phyloP scores from a whole-genome alignment of 2,888 invertebrate species.

The Coelinius sp. region DNA sequence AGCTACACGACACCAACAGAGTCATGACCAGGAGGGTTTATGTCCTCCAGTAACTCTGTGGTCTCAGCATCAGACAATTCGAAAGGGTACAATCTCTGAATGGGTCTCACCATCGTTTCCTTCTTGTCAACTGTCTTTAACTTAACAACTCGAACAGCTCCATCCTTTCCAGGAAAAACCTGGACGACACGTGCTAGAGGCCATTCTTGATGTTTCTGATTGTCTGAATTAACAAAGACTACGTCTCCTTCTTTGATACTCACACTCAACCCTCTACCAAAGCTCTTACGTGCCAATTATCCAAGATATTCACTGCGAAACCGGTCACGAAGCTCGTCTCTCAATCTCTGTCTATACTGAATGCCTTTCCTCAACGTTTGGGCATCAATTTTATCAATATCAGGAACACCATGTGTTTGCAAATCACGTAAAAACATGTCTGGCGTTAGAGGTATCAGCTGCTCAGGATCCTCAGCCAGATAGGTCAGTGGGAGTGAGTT shows the following conservation, averaged over 20 bases:
- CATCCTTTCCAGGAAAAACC: conserved; percentile 55
- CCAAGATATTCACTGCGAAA: conserved; percentile 45
- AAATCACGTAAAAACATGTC: conserved; percentile 38
- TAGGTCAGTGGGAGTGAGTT: conserved; percentile 39
- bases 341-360: conserved; percentile 23
- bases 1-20: too few relatives aligned
- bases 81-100: conserved; percentile 47
- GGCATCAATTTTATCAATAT: too few relatives aligned
- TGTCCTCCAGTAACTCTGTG: not conserved
- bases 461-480: conserved; percentile 35
- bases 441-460: conserved; percentile 21
- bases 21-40: too few relatives aligned
- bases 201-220: conserved; percentile 56
- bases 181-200: conserved; percentile 49
- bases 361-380: conserved; percentile 5
- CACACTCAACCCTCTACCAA: conserved; percentile 36
- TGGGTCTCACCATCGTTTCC: conserved; percentile 32
- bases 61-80: not conserved
- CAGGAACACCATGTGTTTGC: conserved; percentile 1
- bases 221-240: conserved; percentile 58
- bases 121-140: conserved; percentile 48
- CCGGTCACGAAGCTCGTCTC: conserved; percentile 43
- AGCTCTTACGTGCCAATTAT: conserved; percentile 37
- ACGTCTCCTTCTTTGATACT: conserved; percentile 49
- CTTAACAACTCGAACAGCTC: conserved; percentile 51